Percentiles rank a stretch among this genome's conserved stretches.
Evolutionary conservation across 1,140 invertebrate genomes (phyloP).

Genomic region (Hyles vespertilio): DNA sequence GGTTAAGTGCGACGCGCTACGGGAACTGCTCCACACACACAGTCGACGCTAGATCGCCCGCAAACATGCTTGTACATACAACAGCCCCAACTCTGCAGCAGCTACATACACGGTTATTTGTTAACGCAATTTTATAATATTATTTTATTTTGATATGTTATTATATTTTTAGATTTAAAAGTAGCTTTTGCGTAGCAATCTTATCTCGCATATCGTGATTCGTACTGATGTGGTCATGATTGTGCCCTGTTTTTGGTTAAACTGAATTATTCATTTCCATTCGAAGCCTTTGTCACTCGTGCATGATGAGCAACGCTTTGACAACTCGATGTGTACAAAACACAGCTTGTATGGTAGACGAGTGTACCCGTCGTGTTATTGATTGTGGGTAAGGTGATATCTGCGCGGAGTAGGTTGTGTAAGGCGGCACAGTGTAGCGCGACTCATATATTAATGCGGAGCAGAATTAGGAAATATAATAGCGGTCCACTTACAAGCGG

Average conservation of each 20-base stretch:
- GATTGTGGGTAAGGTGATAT: too few relatives aligned
- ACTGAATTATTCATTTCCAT: not conserved
- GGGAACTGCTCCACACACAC: too few relatives aligned
- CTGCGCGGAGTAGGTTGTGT: not conserved
- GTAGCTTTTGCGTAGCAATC: slow-evolving; percentile 24
- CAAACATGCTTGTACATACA: too few relatives aligned
- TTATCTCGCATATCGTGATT: slow-evolving; percentile 8
- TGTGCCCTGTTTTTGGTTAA: not conserved
- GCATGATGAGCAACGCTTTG: too few relatives aligned
- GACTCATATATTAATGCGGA: not conserved
- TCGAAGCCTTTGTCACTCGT: too few relatives aligned
- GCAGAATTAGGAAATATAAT: not conserved
- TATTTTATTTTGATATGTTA: slow-evolving; percentile 26
- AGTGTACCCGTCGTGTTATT: too few relatives aligned
- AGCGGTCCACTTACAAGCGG: slow-evolving; percentile 11
- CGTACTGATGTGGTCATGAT: not conserved
- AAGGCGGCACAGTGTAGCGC: not conserved
- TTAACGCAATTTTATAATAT: slow-evolving; percentile 19
- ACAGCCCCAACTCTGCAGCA: slow-evolving; percentile 5
- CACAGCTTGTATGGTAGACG: too few relatives aligned
- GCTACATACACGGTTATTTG: slow-evolving; percentile 7
- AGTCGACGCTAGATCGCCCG: too few relatives aligned
- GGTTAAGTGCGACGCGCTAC: not conserved
- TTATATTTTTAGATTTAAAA: slow-evolving; percentile 24
- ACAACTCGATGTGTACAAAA: too few relatives aligned